phyloP scores from a whole-genome alignment of 2,888 invertebrate genomes.

The Drosophila kokeensis region DNA sequence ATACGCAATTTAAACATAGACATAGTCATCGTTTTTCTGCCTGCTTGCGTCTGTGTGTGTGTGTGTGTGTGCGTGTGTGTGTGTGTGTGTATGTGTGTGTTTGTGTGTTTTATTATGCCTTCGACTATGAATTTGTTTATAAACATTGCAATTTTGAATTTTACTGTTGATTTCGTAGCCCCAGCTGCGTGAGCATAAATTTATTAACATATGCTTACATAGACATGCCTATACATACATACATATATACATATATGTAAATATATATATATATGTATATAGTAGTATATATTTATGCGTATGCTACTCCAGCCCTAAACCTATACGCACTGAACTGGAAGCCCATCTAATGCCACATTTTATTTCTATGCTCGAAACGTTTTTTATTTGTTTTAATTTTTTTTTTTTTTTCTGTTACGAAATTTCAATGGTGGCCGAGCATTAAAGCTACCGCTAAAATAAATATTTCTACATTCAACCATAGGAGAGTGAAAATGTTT shows the following conservation, averaged over 20 bases:
- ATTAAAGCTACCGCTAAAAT: conserved; percentile 52
- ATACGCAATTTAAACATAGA: conserved; percentile 61
- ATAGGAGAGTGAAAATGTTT: conserved; percentile 47
- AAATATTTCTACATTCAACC: conserved; percentile 52
- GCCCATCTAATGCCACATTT: conserved; percentile 75
- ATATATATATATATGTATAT: conserved; percentile 42
- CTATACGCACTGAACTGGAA: conserved; percentile 38
- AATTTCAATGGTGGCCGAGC: conserved; percentile 61
- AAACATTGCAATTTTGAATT: conserved; percentile 80
- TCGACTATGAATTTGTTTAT: conserved; percentile 72
- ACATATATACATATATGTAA: conserved; percentile 24
- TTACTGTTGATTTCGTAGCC: conserved; percentile 65
- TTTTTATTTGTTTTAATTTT: conserved; percentile 64
- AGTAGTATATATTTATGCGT: conserved; percentile 13
- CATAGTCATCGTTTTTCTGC: conserved; percentile 33
- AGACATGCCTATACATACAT: conserved; percentile 32
- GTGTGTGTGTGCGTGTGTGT: neutral
- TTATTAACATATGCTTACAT: conserved; percentile 71
- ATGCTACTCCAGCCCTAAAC: conserved; percentile 34
- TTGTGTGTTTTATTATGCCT: conserved; percentile 66
- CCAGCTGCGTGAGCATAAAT: conserved; percentile 76
- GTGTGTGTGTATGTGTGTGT: neutral
- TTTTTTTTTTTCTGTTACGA: conserved; percentile 58
- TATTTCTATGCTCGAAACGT: conserved; percentile 67
- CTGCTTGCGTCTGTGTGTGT: conserved; percentile 2